These are phyloP conservation scores for Stegana nigrithorax DNA, from an alignment of 2,888 invertebrate species.

Conservation along the genomic window DNA sequence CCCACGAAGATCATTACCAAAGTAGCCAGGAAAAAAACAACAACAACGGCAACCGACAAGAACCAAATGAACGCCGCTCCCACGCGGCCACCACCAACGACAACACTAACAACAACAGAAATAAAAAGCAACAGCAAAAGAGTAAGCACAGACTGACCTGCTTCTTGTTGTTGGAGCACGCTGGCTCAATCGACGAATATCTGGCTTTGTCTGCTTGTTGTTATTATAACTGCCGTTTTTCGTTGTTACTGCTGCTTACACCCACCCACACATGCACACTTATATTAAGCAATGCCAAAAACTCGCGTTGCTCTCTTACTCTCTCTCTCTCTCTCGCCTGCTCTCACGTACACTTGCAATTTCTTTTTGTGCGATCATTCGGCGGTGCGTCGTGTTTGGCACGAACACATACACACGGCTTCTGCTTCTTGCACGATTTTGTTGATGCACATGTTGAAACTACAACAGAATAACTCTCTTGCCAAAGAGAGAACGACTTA, in stretches of 20 bases:
- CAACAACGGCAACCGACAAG: slow-evolving; percentile 48
- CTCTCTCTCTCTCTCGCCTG: slow-evolving; percentile 26
- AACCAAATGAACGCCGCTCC: slow-evolving; percentile 35
- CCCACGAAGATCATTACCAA: slow-evolving; percentile 25
- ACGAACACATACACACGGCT: no score
- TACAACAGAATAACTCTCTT: no score
- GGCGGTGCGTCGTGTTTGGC: no score
- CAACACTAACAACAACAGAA: slow-evolving; percentile 44
- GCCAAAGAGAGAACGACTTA: no score
- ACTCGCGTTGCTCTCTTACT: slow-evolving; percentile 42
- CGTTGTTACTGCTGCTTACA: slow-evolving; percentile 14
- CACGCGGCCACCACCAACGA: slow-evolving; percentile 29
- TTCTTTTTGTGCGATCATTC: slow-evolving; percentile 59
- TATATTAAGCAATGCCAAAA: not conserved
- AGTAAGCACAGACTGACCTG: slow-evolving; percentile 53
- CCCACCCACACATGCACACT: slow-evolving; percentile 8
- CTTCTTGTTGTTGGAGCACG: slow-evolving; percentile 40
- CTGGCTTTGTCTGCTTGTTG: no score
- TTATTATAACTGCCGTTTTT: slow-evolving; percentile 21
- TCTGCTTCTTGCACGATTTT: slow-evolving; percentile 36
- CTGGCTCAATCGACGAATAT: no score
- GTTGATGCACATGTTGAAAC: no score
- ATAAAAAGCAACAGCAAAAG: slow-evolving; percentile 36
- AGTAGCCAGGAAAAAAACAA: slow-evolving; percentile 12
- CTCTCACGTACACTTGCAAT: slow-evolving; percentile 50